These are phyloP conservation scores for Sipha flava DNA, from an alignment of 1,140 invertebrate genomes.

Conservation along the genomic window DNA sequence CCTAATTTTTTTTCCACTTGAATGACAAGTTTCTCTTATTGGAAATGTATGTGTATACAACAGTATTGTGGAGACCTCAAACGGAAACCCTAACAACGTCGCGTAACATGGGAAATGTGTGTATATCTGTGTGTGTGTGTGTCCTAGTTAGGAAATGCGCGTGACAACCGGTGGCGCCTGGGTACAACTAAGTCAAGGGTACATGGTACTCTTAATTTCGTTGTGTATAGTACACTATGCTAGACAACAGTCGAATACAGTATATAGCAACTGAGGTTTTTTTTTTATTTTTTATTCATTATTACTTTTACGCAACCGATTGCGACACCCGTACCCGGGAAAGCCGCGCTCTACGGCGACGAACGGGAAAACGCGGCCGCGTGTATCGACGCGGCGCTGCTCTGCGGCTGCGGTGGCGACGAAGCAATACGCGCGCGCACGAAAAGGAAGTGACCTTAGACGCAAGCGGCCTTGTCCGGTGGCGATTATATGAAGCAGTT, in stretches of 20 bases:
- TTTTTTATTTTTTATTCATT: not conserved
- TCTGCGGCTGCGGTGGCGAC: not conserved
- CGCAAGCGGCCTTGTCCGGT: not conserved
- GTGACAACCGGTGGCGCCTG: constrained; percentile 24
- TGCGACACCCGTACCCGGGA: constrained; percentile 16
- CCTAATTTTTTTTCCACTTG: not conserved
- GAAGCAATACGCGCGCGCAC: not conserved
- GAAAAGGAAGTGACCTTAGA: constrained; percentile 29
- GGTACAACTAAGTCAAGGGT: constrained; percentile 18
- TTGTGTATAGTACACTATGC: not conserved
- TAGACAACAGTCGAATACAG: not conserved
- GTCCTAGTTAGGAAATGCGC: constrained; percentile 28
- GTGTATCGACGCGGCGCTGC: not conserved
- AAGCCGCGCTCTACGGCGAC: not conserved
- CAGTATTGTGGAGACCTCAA: not conserved
- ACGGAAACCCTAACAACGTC: not conserved
- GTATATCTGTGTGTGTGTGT: not conserved
- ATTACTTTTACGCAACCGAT: not conserved
- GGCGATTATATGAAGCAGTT: not conserved
- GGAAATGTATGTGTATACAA: not conserved
- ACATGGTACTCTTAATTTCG: not conserved
- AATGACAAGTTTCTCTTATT: not conserved
- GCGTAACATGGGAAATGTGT: not conserved
- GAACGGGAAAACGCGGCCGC: constrained; percentile 28
- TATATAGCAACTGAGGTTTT: not conserved